Base-by-base conservation (phyloP, 2,113 vertebrate genomes). In the Gasterosteus aculeatus region DNA sequence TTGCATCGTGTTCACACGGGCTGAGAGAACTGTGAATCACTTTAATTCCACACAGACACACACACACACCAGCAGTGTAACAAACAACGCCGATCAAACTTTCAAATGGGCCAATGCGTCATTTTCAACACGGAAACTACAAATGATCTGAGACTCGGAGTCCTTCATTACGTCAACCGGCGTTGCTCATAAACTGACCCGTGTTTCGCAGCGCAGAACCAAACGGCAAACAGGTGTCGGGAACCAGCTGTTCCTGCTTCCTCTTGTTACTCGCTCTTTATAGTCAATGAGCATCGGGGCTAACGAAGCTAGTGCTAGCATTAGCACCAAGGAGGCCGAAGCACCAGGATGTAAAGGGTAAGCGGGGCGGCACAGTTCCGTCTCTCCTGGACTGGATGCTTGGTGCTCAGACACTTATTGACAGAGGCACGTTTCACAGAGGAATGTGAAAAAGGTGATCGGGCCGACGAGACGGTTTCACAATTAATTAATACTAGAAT, bases 261-360 rank as follows among this genome's bases (percentile, higher is more conserved):
- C 53, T 42, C 47, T 51, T 64, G 22, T 26, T 26, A 26, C 22
- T 54, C 2, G 4, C 72, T 66, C 67, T 53, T 69, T 66, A 3
- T 82, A 91, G 90, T 91, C 84, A 89, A 29, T 14, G 38, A 65
- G 31, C 31, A 69, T 38, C 16, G 41, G n/a, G 54, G 73, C 68
- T 70, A 46, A 71, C 70, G 10, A 10, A 51, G 69, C 46, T 69
- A 75, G 75, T 29, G 66, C 53, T 58, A 42, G 77, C 63, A 51
- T 29, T 29, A 38, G 35, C 38, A 49, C 53, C 26, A 44, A 53
- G 46, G 35, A 54, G 46, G 41, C 5, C 10, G 2, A 22, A 14
- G 47, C 42, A 61, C 5, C 16, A 41, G 31, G 7, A 16, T 31
- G 10, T 39, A 16, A 5, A 22, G 8, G 6, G 31, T 10, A 42